Conservation (phyloP, 2,113 vertebrate species). For the Chauna torquata region DNA sequence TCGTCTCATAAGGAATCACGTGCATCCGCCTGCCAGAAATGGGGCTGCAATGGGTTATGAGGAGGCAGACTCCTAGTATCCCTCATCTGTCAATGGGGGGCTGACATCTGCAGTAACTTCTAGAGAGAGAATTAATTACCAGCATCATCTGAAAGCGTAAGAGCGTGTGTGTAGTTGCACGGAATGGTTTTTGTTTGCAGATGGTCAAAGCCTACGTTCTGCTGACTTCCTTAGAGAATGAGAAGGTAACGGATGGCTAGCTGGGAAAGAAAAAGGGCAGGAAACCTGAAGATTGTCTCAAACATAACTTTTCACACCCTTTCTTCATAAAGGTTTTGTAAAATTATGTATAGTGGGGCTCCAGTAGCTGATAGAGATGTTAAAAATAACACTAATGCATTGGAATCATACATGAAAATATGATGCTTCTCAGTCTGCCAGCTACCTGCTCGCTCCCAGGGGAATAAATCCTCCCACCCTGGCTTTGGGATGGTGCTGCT, state of each 20-base stretch:
- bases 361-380: not conserved
- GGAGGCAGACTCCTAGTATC: not conserved
- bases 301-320: not conserved
- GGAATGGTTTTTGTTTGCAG: not conserved
- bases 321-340: not conserved
- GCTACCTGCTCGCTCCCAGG: not conserved
- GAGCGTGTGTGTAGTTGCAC: not conserved
- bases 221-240: not conserved
- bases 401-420: not conserved
- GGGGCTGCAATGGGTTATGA: not conserved
- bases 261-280: not conserved
- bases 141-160: not conserved
- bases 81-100: not conserved
- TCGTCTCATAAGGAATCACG: not conserved
- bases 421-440: not conserved
- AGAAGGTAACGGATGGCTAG: not conserved
- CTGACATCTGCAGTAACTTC: not conserved
- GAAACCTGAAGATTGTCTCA: not conserved
- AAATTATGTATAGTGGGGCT: not conserved
- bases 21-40: not conserved
- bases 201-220: not conserved
- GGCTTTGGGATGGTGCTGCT: fast-evolving
- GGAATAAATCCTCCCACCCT: too few relatives aligned
- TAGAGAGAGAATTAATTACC: not conserved
- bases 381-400: not conserved